phyloP scores from a whole-genome alignment of 2,888 invertebrate genomes.

The Mimachlamys varia region DNA sequence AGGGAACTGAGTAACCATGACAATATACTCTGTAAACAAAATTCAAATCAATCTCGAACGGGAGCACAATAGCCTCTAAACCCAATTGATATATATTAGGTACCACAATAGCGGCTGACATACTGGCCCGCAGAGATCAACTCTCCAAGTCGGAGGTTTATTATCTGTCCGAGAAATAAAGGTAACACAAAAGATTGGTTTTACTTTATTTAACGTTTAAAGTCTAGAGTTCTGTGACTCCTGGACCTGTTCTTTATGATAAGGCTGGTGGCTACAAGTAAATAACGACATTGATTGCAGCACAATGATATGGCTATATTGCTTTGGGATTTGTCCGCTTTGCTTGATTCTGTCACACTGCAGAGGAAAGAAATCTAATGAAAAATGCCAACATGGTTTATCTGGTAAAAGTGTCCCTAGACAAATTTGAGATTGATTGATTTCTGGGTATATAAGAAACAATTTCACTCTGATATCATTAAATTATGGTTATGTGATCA shows the following conservation, averaged over 20 bases:
- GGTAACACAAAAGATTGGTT: background rate
- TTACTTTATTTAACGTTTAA: background rate
- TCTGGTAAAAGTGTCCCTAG: background rate
- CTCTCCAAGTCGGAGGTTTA: background rate
- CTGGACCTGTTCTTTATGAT: background rate
- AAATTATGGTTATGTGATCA: background rate
- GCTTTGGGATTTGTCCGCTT: background rate
- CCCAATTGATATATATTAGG: background rate
- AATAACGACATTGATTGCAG: background rate
- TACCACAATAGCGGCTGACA: background rate
- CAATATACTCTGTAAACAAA: conserved; percentile 31
- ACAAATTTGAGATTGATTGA: background rate
- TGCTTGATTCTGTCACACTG: background rate
- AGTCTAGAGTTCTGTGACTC: background rate
- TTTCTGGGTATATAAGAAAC: background rate
- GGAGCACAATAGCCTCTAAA: background rate
- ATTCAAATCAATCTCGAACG: conserved; percentile 3
- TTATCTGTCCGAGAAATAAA: conserved; percentile 2
- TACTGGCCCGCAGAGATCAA: background rate
- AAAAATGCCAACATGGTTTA: background rate
- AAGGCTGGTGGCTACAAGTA: background rate
- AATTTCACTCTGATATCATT: background rate
- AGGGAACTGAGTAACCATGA: conserved; percentile 2
- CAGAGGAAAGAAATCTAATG: conserved; percentile 9
- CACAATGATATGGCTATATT: background rate